Percentiles rank a stretch among this genome's conserved stretches.
phyloP scores from a whole-genome alignment of 53 echinoderm and acorn worm genomes.

The Patiria pectinifera region DNA sequence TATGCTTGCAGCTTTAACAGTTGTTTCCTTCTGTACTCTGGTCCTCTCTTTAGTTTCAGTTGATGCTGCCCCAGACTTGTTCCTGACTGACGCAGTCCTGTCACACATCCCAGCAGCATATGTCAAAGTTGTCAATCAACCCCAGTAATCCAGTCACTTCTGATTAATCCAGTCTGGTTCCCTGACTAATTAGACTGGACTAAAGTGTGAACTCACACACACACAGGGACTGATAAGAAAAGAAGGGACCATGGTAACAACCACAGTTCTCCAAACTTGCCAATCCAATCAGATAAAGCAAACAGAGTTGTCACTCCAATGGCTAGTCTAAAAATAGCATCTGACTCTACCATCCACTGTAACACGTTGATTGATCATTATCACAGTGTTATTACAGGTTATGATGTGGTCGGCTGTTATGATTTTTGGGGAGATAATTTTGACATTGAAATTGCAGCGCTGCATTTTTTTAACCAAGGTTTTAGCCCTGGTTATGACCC shows the following conservation, averaged over 20 bases:
- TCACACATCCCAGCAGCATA: not conserved
- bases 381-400: not conserved
- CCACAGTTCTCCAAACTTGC: not conserved
- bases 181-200: constrained; percentile 37
- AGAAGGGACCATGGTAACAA: constrained; percentile 12
- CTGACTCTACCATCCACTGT: not conserved
- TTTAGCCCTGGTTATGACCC: not conserved
- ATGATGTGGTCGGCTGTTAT: not conserved
- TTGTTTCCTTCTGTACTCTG: not conserved
- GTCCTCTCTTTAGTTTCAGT: not conserved
- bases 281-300: constrained; percentile 26
- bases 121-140: constrained; percentile 20
- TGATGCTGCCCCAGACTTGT: not conserved
- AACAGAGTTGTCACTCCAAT: not conserved
- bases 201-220: constrained; percentile 41
- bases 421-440: not conserved
- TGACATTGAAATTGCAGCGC: not conserved
- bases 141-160: not conserved
- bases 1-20: too few relatives aligned
- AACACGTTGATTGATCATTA: not conserved
- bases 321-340: not conserved
- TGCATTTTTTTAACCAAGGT: not conserved
- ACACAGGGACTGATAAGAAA: not conserved
- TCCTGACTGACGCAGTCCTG: not conserved
- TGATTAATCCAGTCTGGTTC: constrained; percentile 51